Percentiles rank a stretch among this genome's conserved stretches.
These are phyloP conservation scores for Apis cerana DNA, from an alignment of 1,140 invertebrate genomes.

Conservation along the genomic window DNA sequence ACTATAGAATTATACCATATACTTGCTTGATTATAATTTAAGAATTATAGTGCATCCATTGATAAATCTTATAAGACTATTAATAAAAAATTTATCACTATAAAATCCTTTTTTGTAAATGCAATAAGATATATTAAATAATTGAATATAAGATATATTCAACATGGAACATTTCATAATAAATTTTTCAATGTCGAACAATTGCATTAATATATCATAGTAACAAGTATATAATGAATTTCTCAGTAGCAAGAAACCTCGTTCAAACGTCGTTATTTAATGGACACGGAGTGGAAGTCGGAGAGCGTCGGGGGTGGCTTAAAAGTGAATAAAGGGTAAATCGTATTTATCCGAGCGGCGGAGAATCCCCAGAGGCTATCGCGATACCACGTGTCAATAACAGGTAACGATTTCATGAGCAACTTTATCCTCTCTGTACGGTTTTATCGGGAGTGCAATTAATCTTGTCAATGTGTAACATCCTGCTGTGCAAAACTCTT, in stretches of 20 bases:
- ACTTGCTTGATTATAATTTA: too few relatives aligned
- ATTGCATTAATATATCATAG: not conserved
- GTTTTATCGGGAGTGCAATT: constrained; percentile 57
- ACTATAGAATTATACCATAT: too few relatives aligned
- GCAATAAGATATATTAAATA: not conserved
- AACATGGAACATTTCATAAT: not conserved
- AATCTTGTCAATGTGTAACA: constrained; percentile 57
- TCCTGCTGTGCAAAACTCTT: constrained; percentile 32
- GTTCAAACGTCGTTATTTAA: not conserved
- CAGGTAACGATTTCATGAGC: constrained; percentile 43
- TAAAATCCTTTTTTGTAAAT: not conserved
- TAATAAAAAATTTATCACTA: too few relatives aligned
- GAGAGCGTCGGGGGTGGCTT: not conserved
- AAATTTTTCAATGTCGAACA: not conserved
- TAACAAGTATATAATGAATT: not conserved
- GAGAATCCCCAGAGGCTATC: constrained; percentile 17
- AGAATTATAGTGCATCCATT: too few relatives aligned
- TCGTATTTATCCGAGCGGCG: constrained; percentile 20
- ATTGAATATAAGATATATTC: too few relatives aligned
- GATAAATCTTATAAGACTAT: too few relatives aligned
- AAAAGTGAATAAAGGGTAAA: constrained; percentile 38
- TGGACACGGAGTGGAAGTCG: not conserved
- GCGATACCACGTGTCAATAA: constrained; percentile 54
- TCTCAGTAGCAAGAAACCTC: not conserved
- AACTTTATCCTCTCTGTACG: constrained; percentile 44